These are phyloP conservation scores for Sebastes kiyomatsui DNA, from an alignment of 2,797 vertebrate species.

Conservation along the genomic window DNA sequence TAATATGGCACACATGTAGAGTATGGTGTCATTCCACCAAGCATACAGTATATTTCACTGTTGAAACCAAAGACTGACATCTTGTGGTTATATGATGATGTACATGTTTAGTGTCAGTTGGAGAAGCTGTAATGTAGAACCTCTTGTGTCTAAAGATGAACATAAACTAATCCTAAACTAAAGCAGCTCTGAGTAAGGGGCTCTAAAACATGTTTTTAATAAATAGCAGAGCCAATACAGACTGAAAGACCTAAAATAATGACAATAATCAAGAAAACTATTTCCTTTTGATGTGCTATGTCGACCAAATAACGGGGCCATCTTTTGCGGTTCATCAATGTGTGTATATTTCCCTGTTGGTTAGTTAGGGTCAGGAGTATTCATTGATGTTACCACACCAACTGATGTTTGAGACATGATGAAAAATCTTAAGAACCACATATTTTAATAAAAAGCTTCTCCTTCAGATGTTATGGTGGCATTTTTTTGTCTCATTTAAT, in stretches of 20 bases:
- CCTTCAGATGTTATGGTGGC: background rate
- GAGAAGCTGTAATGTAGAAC: background rate
- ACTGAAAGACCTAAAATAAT: background rate
- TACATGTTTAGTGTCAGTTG: background rate
- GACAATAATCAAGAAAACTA: background rate
- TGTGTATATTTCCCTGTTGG: background rate
- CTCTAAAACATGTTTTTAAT: background rate
- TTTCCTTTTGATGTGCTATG: too few species aligned
- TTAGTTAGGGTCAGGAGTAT: background rate
- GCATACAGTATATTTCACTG: background rate
- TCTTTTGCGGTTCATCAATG: background rate
- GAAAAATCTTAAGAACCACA: background rate
- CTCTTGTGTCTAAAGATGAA: background rate
- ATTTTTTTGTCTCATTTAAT: background rate
- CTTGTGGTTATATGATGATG: slow-evolving; percentile 47
- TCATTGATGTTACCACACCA: too few species aligned
- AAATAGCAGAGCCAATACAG: background rate
- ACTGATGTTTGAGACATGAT: background rate
- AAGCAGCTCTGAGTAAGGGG: background rate
- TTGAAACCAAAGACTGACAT: slow-evolving; percentile 60
- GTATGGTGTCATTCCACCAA: background rate
- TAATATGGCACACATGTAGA: background rate
- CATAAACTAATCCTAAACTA: background rate
- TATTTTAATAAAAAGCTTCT: background rate
- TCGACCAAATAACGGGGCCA: background rate